Percentiles rank a stretch among this genome's conserved stretches.
Evolutionary conservation across 1,140 invertebrate genomes (phyloP).

Genomic region (Caenorhabditis tropicalis): DNA sequence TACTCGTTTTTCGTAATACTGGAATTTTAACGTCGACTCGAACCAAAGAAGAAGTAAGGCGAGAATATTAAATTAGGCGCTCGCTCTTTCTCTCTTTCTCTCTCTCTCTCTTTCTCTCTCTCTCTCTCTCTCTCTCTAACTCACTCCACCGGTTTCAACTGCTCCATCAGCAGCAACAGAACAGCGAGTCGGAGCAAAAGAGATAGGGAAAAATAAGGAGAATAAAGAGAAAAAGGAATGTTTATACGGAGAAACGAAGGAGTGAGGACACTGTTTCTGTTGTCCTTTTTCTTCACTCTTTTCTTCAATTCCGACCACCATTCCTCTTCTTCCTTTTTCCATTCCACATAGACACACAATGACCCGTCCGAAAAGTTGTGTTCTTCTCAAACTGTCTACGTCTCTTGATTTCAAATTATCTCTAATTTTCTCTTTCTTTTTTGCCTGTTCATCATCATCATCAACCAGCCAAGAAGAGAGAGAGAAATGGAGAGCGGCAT

Average conservation of each 20-base stretch:
- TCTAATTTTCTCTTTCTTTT: neutral
- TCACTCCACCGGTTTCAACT: neutral
- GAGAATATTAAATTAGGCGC: conserved; percentile 39
- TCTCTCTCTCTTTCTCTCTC: neutral
- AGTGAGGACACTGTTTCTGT: neutral
- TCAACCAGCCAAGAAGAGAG: neutral
- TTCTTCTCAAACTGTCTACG: conserved; percentile 25
- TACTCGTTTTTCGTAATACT: neutral
- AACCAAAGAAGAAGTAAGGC: neutral
- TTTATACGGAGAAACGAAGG: too few species aligned
- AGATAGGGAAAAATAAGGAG: neutral
- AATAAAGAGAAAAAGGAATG: neutral
- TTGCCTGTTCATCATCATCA: conserved; percentile 17
- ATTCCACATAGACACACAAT: neutral
- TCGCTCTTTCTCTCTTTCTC: neutral
- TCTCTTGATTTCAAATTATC: neutral
- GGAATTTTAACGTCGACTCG: neutral
- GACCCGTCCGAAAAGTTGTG: conserved; percentile 34
- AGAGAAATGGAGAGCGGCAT: neutral
- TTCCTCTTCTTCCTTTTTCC: neutral
- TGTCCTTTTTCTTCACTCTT: conserved; percentile 10
- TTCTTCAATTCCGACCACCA: neutral
- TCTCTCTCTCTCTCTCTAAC: too few species aligned
- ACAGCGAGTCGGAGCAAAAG: neutral
- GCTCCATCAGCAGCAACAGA: neutral